These are phyloP conservation scores for Polypterus bichir DNA, from an alignment of 2,113 vertebrate genomes.

Conservation along the genomic window DNA sequence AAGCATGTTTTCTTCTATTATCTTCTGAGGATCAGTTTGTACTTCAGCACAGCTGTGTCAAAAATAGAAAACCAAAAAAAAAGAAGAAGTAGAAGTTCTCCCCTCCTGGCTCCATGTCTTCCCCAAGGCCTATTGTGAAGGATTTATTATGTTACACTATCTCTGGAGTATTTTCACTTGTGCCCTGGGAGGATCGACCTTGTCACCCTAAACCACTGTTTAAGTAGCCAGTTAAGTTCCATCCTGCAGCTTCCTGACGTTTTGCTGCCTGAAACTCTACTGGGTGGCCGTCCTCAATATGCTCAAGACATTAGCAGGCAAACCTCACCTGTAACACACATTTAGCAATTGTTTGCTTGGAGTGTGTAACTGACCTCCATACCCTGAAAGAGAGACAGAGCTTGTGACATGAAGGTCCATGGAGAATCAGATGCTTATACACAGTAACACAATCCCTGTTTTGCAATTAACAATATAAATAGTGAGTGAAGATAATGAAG, in stretches of 20 bases:
- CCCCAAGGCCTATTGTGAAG: constrained; percentile 3
- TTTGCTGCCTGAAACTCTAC: constrained; percentile 10
- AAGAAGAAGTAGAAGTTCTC: too few relatives aligned
- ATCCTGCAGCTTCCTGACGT: constrained; percentile 16
- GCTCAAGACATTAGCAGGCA: constrained; percentile 42
- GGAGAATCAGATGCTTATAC: constrained; percentile 38
- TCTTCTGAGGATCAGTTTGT: too few relatives aligned
- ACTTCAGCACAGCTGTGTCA: too few relatives aligned
- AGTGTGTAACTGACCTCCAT: constrained; percentile 34
- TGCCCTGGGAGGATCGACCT: neutral
- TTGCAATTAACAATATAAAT: neutral
- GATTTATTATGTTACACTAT: constrained; percentile 29
- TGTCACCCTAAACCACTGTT: constrained; percentile 5
- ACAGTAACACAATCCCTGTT: constrained; percentile 28
- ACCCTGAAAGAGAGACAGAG: constrained; percentile 5
- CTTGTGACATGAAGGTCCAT: constrained; percentile 23
- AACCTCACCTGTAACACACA: constrained; percentile 41
- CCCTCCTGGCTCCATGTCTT: too few relatives aligned
- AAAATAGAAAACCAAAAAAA: neutral
- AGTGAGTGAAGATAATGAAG: neutral
- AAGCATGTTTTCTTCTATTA: too few relatives aligned
- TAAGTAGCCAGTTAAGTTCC: constrained; percentile 10
- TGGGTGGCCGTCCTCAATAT: constrained; percentile 31
- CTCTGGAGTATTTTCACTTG: constrained; percentile 18
- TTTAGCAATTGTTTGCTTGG: constrained; percentile 44